These are phyloP conservation scores for Corythoichthys intestinalis DNA, from an alignment of 2,113 vertebrate genomes.

Conservation along the genomic window DNA sequence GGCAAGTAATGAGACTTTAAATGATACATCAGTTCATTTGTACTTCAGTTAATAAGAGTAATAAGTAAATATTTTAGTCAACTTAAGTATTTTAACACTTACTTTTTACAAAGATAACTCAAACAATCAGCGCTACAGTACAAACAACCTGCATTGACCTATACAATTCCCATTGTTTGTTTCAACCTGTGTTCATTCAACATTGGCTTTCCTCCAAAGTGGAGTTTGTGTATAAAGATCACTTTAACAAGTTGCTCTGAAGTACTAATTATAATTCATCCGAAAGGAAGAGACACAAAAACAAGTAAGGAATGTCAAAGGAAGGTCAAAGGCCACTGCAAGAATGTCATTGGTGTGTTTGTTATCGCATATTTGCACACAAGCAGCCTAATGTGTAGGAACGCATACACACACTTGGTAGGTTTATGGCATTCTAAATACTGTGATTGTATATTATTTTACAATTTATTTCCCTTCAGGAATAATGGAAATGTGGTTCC, in stretches of 20 bases:
- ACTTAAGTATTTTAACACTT: conserved; percentile 37
- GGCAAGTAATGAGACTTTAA: too few species aligned
- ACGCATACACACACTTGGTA: not conserved
- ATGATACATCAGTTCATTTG: too few species aligned
- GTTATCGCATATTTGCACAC: conserved; percentile 40
- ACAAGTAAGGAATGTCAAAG: conserved; percentile 35
- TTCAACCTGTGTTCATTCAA: not conserved
- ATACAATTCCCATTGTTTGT: conserved; percentile 18
- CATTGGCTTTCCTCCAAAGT: not conserved
- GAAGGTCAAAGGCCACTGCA: conserved; percentile 47
- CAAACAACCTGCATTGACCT: conserved; percentile 7
- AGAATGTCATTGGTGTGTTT: conserved; percentile 47
- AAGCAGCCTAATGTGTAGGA: not conserved
- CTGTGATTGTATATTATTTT: not conserved
- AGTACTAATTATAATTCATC: conserved; percentile 26
- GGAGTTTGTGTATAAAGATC: not conserved
- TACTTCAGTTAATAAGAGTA: too few species aligned
- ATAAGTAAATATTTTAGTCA: too few species aligned
- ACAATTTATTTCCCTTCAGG: not conserved
- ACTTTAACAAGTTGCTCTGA: not conserved
- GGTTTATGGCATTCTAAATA: not conserved
- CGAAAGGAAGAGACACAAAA: conserved; percentile 26
- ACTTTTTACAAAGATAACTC: conserved; percentile 19
- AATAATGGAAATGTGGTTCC: not conserved
- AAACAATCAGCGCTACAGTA: conserved; percentile 32